These are phyloP conservation scores for Phyllopteryx taeniolatus DNA, from an alignment of 2,113 vertebrate species.

Conservation along the genomic window DNA sequence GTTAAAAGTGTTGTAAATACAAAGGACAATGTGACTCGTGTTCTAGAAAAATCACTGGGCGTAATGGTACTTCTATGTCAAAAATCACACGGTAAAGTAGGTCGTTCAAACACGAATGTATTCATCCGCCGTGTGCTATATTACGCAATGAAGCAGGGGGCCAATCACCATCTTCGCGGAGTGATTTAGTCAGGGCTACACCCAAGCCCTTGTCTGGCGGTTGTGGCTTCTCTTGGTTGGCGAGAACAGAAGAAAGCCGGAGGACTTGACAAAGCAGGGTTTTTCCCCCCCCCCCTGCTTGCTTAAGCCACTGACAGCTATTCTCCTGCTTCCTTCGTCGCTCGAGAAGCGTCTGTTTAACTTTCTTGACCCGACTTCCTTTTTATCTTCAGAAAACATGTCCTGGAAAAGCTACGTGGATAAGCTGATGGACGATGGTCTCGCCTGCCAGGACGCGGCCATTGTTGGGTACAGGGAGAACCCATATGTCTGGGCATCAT, in stretches of 20 bases:
- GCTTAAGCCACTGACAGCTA: slow-evolving; percentile 35
- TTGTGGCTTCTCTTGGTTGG: slow-evolving; percentile 61
- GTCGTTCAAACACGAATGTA: slow-evolving; percentile 23
- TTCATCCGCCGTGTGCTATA: slow-evolving; percentile 60
- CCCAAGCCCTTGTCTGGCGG: slow-evolving; percentile 66
- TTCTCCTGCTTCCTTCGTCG: slow-evolving; percentile 32
- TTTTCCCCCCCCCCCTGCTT: slow-evolving; percentile 29
- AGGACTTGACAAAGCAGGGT: slow-evolving; percentile 62
- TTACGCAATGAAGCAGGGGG: slow-evolving; percentile 21
- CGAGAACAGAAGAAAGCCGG: slow-evolving; percentile 69
- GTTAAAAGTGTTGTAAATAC: neutral
- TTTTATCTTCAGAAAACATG: slow-evolving; percentile 75
- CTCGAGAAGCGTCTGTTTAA: slow-evolving; percentile 33
- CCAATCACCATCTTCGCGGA: slow-evolving; percentile 67
- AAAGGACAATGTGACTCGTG: neutral
- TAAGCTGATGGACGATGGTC: slow-evolving; percentile 86
- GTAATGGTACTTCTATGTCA: neutral
- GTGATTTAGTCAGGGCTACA: slow-evolving; percentile 74
- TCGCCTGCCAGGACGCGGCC: slow-evolving; percentile 90
- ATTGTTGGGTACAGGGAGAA: slow-evolving; percentile 79
- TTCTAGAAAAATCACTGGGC: neutral
- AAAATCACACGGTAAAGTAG: neutral
- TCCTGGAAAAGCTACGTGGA: slow-evolving; percentile 92
- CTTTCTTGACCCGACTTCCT: slow-evolving; percentile 14
- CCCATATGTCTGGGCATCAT: slow-evolving; percentile 87